phyloP scores from a whole-genome alignment of 2,888 invertebrate genomes.

The Liposcelis brunnea region DNA sequence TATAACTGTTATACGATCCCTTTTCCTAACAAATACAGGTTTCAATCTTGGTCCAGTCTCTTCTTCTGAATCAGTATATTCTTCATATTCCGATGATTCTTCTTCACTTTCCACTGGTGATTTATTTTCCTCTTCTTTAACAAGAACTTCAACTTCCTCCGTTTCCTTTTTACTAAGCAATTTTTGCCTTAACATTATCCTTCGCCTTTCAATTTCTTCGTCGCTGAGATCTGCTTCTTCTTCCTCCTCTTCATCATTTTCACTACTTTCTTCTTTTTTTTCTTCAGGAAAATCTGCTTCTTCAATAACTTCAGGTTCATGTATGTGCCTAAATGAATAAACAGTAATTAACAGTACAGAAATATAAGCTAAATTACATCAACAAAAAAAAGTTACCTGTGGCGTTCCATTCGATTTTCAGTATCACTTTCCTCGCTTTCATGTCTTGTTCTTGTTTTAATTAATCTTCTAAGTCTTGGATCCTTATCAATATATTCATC shows the following conservation, averaged over 20 bases:
- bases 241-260: conserved; percentile 34
- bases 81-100: conserved; percentile 55
- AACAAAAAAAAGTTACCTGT: too few relatives aligned
- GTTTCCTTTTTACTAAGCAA: conserved; percentile 55
- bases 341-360: too few relatives aligned
- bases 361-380: too few relatives aligned
- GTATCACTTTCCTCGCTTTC: conserved; percentile 26
- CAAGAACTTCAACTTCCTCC: conserved; percentile 42
- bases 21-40: conserved; percentile 85
- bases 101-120: conserved; percentile 29
- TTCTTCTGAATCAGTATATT: conserved; percentile 76
- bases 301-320: conserved; percentile 49
- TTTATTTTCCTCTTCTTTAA: conserved; percentile 51
- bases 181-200: conserved; percentile 46
- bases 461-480: conserved; percentile 59
- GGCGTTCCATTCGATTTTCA: conserved; percentile 37
- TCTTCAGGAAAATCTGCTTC: conserved; percentile 38
- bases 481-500: conserved; percentile 40
- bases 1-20: conserved; percentile 85
- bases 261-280: conserved; percentile 28
- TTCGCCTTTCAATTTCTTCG: conserved; percentile 65
- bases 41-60: conserved; percentile 84
- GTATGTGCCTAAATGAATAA: conserved; percentile 35
- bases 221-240: conserved; percentile 76
- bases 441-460: conserved; percentile 24